Evolutionary conservation across 2,888 invertebrate species (phyloP), one percentile per base, ranked within the genome.

Genomic region (Drosophila prolongata): DNA sequence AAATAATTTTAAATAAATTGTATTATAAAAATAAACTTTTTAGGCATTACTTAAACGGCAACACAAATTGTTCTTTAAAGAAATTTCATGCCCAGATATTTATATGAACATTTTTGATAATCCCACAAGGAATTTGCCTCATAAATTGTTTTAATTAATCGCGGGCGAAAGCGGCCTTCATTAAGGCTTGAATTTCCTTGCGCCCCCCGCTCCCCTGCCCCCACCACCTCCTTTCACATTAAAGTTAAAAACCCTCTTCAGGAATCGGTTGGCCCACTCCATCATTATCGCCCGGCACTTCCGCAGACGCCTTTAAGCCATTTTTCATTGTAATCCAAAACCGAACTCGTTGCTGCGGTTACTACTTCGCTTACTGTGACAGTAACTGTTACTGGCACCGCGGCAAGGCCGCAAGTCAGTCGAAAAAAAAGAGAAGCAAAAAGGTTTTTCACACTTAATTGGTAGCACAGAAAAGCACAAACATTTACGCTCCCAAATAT

Each of bases 401-500:
- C 55, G 54, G 59, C 59, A 67, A 75, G 66, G 56, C 74, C 74
- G 66, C 76, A 69, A 49, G 54, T 47, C 53, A 38, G 49, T 54
- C 54, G 50, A 65, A 65, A 54, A 64, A 52, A 53, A n/a, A 4
- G 19, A 54, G 49, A 54, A 62, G 40, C 6, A 71, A 74, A 77
- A 70, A 70, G 59, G 62, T 87, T 74, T 84, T 89, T 83, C 78
- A 80, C 89, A 89, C 83, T 87, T 83, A 83, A 83, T 89, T 87
- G 83, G 85, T 62, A 85, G 82, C 69, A 73, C 75, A 69, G 66
- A 70, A 79, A 58, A 55, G 37, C 19, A 62, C 47, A 62, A 14
- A 30, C 34, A 59, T 13, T 34, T 9, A 62, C 53, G 53, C 34
- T 37, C 44, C 35, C 14, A 24, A 54, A 38, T 54, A 34, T 47